These are phyloP conservation scores for Marmota monax DNA, from an alignment of 2,113 vertebrate species.

Conservation along the genomic window DNA sequence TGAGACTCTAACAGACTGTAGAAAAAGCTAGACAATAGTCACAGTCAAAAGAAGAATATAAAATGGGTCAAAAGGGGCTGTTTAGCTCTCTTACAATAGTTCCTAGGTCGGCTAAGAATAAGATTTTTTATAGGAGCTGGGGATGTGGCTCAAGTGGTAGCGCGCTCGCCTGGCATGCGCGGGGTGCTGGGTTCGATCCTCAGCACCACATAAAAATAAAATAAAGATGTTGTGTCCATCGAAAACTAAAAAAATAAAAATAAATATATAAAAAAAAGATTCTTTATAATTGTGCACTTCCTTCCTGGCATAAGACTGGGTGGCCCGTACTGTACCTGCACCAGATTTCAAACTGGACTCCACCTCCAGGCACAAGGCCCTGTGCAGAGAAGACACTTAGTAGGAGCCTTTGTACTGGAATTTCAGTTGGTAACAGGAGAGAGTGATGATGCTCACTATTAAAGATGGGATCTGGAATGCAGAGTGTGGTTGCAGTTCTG, in stretches of 20 bases:
- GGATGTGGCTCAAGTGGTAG: too few species aligned
- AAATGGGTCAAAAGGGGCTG: neutral
- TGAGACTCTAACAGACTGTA: conserved; percentile 32
- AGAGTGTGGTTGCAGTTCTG: conserved; percentile 93
- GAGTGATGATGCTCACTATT: conserved; percentile 93
- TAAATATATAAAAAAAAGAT: neutral
- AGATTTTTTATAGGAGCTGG: neutral
- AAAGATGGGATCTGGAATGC: conserved; percentile 94
- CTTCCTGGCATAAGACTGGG: neutral
- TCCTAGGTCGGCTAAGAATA: neutral
- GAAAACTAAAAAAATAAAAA: too few species aligned
- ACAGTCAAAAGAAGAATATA: conserved; percentile 25
- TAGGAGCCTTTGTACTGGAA: conserved; percentile 95
- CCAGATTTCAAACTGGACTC: conserved; percentile 97
- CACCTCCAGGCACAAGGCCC: conserved; percentile 88
- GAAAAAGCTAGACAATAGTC: neutral
- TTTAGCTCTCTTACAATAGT: conserved; percentile 1
- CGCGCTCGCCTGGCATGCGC: too few species aligned
- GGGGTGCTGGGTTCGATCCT: too few species aligned
- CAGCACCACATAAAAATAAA: too few species aligned
- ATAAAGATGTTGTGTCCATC: too few species aligned
- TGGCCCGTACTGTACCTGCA: conserved; percentile 92
- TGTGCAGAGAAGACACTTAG: conserved; percentile 90
- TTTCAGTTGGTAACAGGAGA: conserved; percentile 89
- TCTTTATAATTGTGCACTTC: neutral